Evolutionary conservation across 2,888 invertebrate genomes (phyloP).

Genomic region (Lasioglossum villosulum): DNA sequence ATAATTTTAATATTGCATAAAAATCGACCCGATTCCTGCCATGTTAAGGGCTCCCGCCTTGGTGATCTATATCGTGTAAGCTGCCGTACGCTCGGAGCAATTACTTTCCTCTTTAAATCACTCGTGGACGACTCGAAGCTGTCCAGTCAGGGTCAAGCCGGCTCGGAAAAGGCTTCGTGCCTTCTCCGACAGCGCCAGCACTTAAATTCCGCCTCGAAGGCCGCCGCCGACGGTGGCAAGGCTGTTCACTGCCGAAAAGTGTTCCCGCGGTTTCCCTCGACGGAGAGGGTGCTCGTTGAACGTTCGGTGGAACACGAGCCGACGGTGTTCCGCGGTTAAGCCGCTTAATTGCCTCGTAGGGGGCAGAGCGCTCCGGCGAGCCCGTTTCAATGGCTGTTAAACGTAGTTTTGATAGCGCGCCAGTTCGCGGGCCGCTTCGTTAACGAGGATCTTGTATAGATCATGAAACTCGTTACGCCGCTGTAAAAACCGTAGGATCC

Average conservation of each 20-base stretch:
- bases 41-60: background rate
- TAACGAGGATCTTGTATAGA: conserved; percentile 13
- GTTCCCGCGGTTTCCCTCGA: background rate
- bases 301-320: background rate
- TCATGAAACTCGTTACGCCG: conserved; percentile 14
- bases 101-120: background rate
- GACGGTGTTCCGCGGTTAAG: background rate
- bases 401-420: conserved; percentile 30
- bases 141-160: conserved; percentile 1
- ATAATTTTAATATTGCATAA: background rate
- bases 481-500: background rate
- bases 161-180: conserved; percentile 6
- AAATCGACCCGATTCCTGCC: background rate
- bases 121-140: background rate
- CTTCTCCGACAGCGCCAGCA: background rate
- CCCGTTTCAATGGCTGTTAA: conserved; percentile 18
- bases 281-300: background rate
- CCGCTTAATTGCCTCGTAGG: conserved; percentile 2
- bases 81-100: background rate
- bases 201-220: conserved; percentile 5
- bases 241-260: background rate
- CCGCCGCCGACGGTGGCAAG: background rate
- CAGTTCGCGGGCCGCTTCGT: conserved; percentile 14
- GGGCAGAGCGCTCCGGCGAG: background rate
- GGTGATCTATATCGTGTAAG: background rate